Evolutionary conservation across 1,140 invertebrate genomes (phyloP).

Genomic region (Eurosta solidaginis): DNA sequence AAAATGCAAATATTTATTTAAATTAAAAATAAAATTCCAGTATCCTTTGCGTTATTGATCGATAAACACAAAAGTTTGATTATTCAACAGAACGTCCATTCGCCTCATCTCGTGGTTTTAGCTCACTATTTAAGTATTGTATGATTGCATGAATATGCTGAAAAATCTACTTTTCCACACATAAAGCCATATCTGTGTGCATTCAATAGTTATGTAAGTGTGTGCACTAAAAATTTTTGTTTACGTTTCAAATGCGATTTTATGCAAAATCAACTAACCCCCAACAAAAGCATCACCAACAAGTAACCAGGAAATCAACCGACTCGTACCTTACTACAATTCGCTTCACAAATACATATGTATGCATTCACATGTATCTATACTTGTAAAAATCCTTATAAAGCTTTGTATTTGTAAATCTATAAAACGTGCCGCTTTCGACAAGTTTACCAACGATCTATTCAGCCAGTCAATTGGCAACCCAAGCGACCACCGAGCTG

Average conservation of each 20-base stretch:
- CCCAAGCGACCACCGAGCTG: constrained; percentile 17
- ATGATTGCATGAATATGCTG: constrained; percentile 19
- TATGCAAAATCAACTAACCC: constrained; percentile 23
- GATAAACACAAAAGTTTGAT: neutral
- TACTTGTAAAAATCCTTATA: neutral
- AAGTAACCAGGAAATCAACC: neutral
- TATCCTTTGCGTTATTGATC: neutral
- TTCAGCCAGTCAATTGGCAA: constrained; percentile 24
- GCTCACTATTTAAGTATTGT: neutral
- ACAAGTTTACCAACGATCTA: constrained; percentile 9
- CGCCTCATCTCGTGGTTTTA: neutral
- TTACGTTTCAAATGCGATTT: constrained; percentile 28
- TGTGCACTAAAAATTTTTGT: neutral
- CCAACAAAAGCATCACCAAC: neutral
- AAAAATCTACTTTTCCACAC: neutral
- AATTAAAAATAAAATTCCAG: too few species aligned
- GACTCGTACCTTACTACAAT: neutral
- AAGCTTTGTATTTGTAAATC: neutral
- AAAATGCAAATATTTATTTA: too few species aligned
- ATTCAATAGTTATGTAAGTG: neutral
- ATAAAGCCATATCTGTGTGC: neutral
- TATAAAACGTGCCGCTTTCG: constrained; percentile 15
- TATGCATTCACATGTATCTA: neutral
- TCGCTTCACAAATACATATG: neutral
- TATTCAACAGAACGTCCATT: constrained; percentile 2